Conservation (phyloP, 2,113 vertebrate genomes). For the Camarhynchus parvulus region DNA sequence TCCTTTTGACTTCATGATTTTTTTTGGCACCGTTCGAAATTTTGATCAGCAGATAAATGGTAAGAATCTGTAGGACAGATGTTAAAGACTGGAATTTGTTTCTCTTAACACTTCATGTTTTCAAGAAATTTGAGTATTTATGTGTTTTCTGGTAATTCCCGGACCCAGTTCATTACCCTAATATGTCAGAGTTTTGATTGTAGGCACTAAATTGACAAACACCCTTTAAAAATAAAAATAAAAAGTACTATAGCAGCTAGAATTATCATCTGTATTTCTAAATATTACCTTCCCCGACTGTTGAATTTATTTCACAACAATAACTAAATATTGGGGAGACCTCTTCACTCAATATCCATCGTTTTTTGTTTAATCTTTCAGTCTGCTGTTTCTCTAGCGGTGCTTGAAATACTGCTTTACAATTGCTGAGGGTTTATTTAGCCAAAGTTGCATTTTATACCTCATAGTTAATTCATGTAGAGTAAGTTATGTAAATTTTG, state of each 20-base stretch:
- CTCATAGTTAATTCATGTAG: slow-evolving; percentile 81
- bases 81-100: slow-evolving; percentile 76
- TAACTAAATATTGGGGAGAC: slow-evolving; percentile 11
- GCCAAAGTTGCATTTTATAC: slow-evolving; percentile 79
- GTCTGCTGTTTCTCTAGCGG: slow-evolving; percentile 46
- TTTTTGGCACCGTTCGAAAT: slow-evolving; percentile 71
- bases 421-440: slow-evolving; percentile 68
- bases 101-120: slow-evolving; percentile 69
- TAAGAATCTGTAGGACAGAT: slow-evolving; percentile 77
- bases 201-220: slow-evolving; percentile 43
- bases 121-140: slow-evolving; percentile 63
- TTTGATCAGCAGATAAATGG: slow-evolving; percentile 78
- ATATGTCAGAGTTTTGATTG: slow-evolving; percentile 41
- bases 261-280: not conserved
- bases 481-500: slow-evolving; percentile 83
- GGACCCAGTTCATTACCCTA: slow-evolving; percentile 43
- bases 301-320: slow-evolving; percentile 22
- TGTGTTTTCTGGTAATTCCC: slow-evolving; percentile 57
- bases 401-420: slow-evolving; percentile 67
- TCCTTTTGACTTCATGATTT: slow-evolving; percentile 78
- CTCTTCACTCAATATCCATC: slow-evolving; percentile 12
- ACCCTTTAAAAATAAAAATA: slow-evolving; percentile 49
- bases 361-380: slow-evolving; percentile 41
- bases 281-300: not conserved
- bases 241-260: slow-evolving; percentile 11